A percentile compares a stretch with the other conserved stretches of the same genome.
These are phyloP conservation scores for Sarcophaga caerulescens DNA, from an alignment of 2,888 invertebrate genomes.

Conservation along the genomic window DNA sequence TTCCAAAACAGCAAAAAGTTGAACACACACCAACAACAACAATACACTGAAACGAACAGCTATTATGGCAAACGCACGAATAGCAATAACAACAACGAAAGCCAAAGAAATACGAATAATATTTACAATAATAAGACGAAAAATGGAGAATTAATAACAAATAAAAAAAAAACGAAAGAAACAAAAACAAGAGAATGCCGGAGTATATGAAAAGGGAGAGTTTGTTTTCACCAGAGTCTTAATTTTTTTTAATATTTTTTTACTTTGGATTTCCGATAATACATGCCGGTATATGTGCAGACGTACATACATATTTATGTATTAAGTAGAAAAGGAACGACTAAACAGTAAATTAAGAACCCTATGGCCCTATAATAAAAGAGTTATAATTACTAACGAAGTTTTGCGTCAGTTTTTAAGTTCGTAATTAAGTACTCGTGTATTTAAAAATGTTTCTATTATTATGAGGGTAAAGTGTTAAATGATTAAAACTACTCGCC, in stretches of 20 bases:
- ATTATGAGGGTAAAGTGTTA: slow-evolving; percentile 41
- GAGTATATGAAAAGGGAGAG: slow-evolving; percentile 49
- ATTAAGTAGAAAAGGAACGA: background rate
- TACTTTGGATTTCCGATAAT: background rate
- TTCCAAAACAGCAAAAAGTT: slow-evolving; percentile 60
- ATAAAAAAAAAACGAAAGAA: slow-evolving; percentile 22
- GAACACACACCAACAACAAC: slow-evolving; percentile 32
- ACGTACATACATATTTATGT: background rate
- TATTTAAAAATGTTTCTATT: background rate
- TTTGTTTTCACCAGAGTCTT: slow-evolving; percentile 23
- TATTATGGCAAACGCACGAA: slow-evolving; percentile 38
- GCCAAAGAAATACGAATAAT: slow-evolving; percentile 32
- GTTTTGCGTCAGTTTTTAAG: background rate
- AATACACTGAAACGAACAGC: slow-evolving; percentile 40
- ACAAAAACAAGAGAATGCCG: slow-evolving; percentile 47
- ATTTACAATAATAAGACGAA: slow-evolving; percentile 12
- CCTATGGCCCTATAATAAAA: background rate
- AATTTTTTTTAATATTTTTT: background rate
- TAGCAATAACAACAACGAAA: slow-evolving; percentile 28
- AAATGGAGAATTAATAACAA: background rate
- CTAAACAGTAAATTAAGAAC: background rate
- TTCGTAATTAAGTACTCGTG: slow-evolving; percentile 16
- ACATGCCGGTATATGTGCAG: background rate
- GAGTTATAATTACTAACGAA: background rate
- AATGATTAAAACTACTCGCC: slow-evolving; percentile 7